Base-by-base conservation (phyloP, 92 coral and sea anemone genomes). In the Zoanthus solanderi region DNA sequence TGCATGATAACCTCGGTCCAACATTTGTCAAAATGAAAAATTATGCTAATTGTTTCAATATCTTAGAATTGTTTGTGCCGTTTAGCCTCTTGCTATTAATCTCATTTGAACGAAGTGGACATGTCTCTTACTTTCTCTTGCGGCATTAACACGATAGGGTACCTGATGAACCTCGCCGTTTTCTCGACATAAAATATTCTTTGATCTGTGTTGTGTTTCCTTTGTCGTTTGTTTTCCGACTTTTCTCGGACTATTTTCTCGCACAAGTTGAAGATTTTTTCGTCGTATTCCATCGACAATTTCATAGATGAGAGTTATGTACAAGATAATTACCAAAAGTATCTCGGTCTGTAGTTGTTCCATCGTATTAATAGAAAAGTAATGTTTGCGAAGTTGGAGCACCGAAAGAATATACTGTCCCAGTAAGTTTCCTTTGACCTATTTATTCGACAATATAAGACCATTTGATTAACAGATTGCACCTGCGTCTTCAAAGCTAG, bases 271-370 rank as follows among this genome's bases (percentile, higher is more conserved):
- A 34, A 69, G 76, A 44, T 75, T 90, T 88, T 60, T 57, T 78
- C 86, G 85, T 52, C 78, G 44, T 61, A 91, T 69, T 44, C 83
- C 89, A 45, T 18, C 81, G 45, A 93, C 37, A 68, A 93, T 84
- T 85, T 93, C 95, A 76, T 93, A 93, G 31, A 93, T 12, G 53
- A 93, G 78, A 53, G 94, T 91, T 10, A 93, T 84, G 60, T 93
- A 93, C 66, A 93, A 75, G 17, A 93, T 75, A 31, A 90, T 78
- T 10, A 92, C 91, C 63, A 74, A 32, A 15, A 92, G 90, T 78
- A 92, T 58, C 54, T 90, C 95, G 34, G 89, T 78, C 65, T 92
- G 93, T 30, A 89, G 28, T 72, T 90, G 90, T 48, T 89, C 93
- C 96, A 94, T 94, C 14, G 56, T 17, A n/a, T 17, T 2, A 63